Evolutionary conservation across 2,797 vertebrate species (phyloP), one percentile per base, ranked within the genome.

Genomic region (Notolabrus celidotus): DNA sequence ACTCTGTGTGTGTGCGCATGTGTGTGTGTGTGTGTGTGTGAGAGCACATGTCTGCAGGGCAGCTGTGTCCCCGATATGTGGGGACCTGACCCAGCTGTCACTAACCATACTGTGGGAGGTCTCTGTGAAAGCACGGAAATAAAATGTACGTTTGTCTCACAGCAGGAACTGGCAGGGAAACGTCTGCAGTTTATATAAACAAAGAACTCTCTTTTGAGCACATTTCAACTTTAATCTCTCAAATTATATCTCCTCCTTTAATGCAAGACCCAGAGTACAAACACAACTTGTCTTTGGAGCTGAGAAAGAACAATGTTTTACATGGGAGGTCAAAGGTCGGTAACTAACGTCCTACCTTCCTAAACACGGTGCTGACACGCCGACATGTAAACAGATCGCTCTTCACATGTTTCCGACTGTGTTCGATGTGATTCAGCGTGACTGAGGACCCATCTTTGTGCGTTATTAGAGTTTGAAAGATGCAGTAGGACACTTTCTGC

Each of bases 51-150:
- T 93, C 92, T 93, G 89, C 88, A 78, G 92, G 93, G 92, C 93
- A 95, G 92, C 93, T 95, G 94, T 91, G 92, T 92, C 90, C 92
- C 88, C 82, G 75, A 90, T 94, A 94, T 90, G 91, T 91, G 88
- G 93, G 91, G 91, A 93, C 91, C 89, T 92, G 92, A 94, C 94
- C 93, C 92, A 92, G 92, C 94, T 94, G 94, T 94, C 94, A 92
- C 85, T 86, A 89, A 89, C 80, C 80, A 77, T 92, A 82, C 83
- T 71, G 77, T 69, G 78, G 79, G 74, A 89, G 80, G 89, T 87
- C 88, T 81, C 71, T 85, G 72, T 73, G 80, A 85, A 79, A 75
- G 71, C 74, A 70, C 38, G 34, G 80, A 86, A 88, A 86, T 73
- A 74, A 79, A 90, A 85, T 87, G 77, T 89, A 77, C 12, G 58